A percentile compares a stretch with the other conserved stretches of the same genome.
Conservation (phyloP, 2,797 vertebrate genomes). For the Amblyraja radiata region DNA sequence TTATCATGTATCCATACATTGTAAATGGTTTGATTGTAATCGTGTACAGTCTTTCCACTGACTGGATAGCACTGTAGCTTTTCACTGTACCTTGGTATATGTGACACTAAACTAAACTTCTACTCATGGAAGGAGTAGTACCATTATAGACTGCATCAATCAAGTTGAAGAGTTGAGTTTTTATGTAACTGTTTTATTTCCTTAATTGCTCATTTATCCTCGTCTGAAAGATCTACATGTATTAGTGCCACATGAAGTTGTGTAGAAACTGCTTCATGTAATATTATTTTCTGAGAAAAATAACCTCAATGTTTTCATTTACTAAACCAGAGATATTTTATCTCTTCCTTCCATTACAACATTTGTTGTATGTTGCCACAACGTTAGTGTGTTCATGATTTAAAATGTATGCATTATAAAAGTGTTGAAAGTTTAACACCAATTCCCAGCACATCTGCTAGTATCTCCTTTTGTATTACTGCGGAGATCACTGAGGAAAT, state of each 20-base stretch:
- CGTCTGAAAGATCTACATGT: background rate
- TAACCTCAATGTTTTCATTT: background rate
- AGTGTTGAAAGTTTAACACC: background rate
- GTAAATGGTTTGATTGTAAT: too few relatives aligned
- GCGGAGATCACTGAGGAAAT: background rate
- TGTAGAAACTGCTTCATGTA: background rate
- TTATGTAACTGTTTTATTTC: background rate
- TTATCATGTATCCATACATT: too few relatives aligned
- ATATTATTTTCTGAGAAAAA: background rate
- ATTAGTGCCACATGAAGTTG: background rate
- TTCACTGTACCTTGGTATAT: too few relatives aligned
- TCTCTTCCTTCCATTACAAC: background rate
- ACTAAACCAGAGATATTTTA: background rate
- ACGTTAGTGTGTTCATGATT: background rate
- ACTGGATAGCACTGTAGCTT: too few relatives aligned
- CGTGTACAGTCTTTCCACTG: too few relatives aligned
- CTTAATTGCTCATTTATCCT: background rate
- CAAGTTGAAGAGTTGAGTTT: background rate
- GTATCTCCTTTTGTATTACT: background rate
- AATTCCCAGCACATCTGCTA: background rate
- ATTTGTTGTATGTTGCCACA: background rate
- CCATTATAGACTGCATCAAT: background rate
- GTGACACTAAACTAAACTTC: too few relatives aligned
- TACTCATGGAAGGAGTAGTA: background rate
- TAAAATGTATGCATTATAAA: background rate